Evolutionary conservation across 2,888 invertebrate genomes (phyloP), one percentile per base, ranked within the genome.

Genomic region (Busseola fusca): DNA sequence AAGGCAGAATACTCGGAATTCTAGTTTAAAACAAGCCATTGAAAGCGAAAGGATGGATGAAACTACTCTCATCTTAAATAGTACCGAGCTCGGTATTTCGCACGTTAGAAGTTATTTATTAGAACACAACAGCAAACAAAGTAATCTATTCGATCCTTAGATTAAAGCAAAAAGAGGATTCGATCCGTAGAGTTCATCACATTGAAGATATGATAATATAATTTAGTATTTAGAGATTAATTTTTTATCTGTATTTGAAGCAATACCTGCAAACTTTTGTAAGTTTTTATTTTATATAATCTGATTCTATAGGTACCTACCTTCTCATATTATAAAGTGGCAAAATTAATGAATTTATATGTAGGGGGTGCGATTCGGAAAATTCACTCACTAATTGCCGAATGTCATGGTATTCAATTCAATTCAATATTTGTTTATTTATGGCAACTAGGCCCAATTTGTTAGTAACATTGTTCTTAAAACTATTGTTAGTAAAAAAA

Each of bases 101-200:
- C 37, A 30, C 48, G 18, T 59, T 45, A 69, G 42, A 76, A 10
- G 16, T 50, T 34, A 42, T 75, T 63, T 50, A 30, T 12, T 42
- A 50, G n/a, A 79, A 60, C 21, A 52, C n/a, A n/a, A n/a, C n/a
- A n/a, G n/a, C n/a, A 63, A 73, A 78, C 63, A 74, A 42, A 30
- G 3, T 72, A 78, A 54, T 63, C 62, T 78, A 58, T 27, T 30
- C 50, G 34, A 79, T 79, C 74, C 30, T n/a, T n/a, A n/a, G n/a
- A n/a, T n/a, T n/a, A n/a, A n/a, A n/a, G n/a, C n/a, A n/a, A n/a
- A n/a, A n/a, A n/a, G n/a, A n/a, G n/a, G n/a, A n/a, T n/a, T n/a
- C n/a, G n/a, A n/a, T n/a, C n/a, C n/a, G 10, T 37, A 60, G 42
- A 14, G 21, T 40, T 50, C 64, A 56, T 80, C 59, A n/a, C 10